Conservation (phyloP, 64 coral and sea anemone species). For the Stichodactyla helianthus region DNA sequence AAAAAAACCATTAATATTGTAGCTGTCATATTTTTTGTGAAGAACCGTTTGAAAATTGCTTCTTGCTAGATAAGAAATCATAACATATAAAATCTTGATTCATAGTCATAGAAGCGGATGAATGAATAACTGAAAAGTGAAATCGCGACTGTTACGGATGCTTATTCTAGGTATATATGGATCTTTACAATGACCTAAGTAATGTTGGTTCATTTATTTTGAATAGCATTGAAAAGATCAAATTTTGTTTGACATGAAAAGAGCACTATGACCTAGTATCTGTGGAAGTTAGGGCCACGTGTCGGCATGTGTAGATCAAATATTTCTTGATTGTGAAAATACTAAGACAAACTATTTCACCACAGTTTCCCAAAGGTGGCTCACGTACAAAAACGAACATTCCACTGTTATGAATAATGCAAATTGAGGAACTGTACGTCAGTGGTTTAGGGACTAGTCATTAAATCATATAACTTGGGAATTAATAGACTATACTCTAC, state of each 20-base stretch:
- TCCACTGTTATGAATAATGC: not conserved
- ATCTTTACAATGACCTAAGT: not conserved
- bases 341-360: not conserved
- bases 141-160: no score
- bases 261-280: not conserved
- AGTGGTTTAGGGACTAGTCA: no score
- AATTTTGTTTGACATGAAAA: not conserved
- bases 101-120: no score
- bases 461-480: no score
- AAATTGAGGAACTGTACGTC: not conserved
- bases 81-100: no score
- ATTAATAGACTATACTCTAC: no score
- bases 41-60: no score
- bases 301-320: not conserved
- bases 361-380: not conserved
- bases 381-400: not conserved
- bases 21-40: not conserved
- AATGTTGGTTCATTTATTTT: not conserved
- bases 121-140: no score
- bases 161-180: no score
- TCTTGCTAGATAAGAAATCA: no score
- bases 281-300: not conserved
- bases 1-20: not conserved
- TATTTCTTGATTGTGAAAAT: not conserved
- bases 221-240: not conserved